These are phyloP conservation scores for Gymnoscopelus microlampas DNA, from an alignment of 2,797 vertebrate genomes.

Conservation along the genomic window DNA sequence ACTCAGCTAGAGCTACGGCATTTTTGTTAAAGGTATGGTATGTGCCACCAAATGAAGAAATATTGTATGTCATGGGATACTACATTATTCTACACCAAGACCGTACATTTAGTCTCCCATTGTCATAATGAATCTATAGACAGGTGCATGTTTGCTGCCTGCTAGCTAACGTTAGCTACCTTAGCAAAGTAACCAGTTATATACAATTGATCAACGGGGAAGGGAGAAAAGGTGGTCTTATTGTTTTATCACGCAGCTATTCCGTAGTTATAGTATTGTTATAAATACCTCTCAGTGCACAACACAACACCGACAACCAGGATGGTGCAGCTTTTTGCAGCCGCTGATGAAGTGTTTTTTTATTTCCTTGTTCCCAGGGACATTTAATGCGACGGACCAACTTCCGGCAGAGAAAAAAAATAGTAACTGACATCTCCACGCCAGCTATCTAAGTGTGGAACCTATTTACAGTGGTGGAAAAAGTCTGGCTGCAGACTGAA, in stretches of 20 bases:
- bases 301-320: slow-evolving; percentile 42
- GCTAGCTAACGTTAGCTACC: slow-evolving; percentile 17
- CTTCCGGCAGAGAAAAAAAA: slow-evolving; percentile 52
- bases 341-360: slow-evolving; percentile 8
- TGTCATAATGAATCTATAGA: slow-evolving; percentile 19
- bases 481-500: too few species aligned
- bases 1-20: too few species aligned
- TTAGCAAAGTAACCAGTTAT: not conserved
- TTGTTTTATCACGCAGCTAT: not conserved
- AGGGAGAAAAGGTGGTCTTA: too few species aligned
- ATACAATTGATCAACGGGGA: not conserved
- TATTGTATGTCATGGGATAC: not conserved
- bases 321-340: slow-evolving; percentile 12
- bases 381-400: slow-evolving; percentile 43
- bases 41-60: too few species aligned
- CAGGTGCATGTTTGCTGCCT: slow-evolving; percentile 37
- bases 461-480: too few species aligned
- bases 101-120: not conserved
- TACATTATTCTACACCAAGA: not conserved
- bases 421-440: too few species aligned
- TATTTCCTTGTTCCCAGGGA: slow-evolving; percentile 24
- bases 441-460: too few species aligned
- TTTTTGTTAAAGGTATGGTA: too few species aligned
- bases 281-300: slow-evolving; percentile 37
- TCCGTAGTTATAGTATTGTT: not conserved